Conservation (phyloP, 2,888 invertebrate species). For the Minunthozetes semirufus region DNA sequence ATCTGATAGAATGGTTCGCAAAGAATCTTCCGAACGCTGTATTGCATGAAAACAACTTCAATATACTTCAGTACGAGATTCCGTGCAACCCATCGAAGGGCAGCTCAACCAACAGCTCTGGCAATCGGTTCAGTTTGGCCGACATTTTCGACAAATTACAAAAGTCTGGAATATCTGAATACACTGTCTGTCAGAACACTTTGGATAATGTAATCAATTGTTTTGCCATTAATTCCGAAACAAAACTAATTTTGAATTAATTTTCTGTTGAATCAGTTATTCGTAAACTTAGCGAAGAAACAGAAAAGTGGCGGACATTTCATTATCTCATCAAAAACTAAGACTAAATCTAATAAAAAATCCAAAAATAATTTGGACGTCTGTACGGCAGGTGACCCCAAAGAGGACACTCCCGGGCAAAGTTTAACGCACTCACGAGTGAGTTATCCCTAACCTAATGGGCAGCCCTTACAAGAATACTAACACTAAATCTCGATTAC, state of each 20-base stretch:
- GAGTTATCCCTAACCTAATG: background rate
- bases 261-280: background rate
- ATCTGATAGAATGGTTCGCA: background rate
- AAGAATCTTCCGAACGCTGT: background rate
- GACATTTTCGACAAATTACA: background rate
- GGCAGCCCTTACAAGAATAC: background rate
- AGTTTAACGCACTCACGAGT: conserved; percentile 4
- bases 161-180: background rate
- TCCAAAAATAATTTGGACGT: background rate
- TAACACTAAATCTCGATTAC: background rate
- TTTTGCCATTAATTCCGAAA: background rate
- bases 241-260: background rate
- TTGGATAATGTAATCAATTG: conserved; percentile 9
- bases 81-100: background rate
- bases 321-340: background rate
- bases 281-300: conserved; percentile 18
- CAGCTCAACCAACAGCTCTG: background rate
- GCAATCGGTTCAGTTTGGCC: background rate
- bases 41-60: background rate
- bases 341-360: background rate
- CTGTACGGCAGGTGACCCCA: background rate
- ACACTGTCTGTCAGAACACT: conserved; percentile 5
- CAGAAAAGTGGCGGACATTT: conserved; percentile 14
- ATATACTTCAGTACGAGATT: conserved; percentile 14
- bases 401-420: background rate